A percentile compares a stretch with the other conserved stretches of the same genome.
phyloP scores from a whole-genome alignment of 2,888 invertebrate genomes.

The Penaeus monodon region DNA sequence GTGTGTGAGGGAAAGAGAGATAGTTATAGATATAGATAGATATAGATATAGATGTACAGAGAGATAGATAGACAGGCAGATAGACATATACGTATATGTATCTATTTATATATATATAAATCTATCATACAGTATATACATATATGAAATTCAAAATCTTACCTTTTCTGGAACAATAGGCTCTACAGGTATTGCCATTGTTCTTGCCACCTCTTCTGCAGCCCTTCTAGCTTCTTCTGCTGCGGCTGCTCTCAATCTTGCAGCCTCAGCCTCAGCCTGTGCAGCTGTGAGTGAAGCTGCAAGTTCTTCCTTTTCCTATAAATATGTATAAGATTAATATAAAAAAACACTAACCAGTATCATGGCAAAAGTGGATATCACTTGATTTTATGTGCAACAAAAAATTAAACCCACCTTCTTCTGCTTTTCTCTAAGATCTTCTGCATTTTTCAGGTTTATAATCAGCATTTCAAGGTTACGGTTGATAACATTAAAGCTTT shows the following conservation, averaged over 20 bases:
- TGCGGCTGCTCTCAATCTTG: slow-evolving; percentile 70
- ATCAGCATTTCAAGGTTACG: slow-evolving; percentile 76
- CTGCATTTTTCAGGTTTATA: slow-evolving; percentile 74
- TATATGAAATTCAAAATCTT: not conserved
- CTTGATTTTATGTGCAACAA: not conserved
- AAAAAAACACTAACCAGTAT: too few species aligned
- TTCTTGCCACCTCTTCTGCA: slow-evolving; percentile 71
- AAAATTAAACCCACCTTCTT: slow-evolving; percentile 67
- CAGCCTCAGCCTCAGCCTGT: slow-evolving; percentile 70
- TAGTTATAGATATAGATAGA: too few species aligned
- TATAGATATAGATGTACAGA: too few species aligned
- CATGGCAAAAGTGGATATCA: not conserved
- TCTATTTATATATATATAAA: too few species aligned
- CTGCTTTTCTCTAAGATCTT: slow-evolving; percentile 72
- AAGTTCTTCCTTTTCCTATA: slow-evolving; percentile 72
- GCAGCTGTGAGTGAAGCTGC: slow-evolving; percentile 72
- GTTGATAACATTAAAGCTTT: slow-evolving; percentile 76
- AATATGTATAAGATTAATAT: slow-evolving; percentile 8
- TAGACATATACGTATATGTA: too few species aligned
- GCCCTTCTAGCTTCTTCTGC: slow-evolving; percentile 71
- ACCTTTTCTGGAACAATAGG: slow-evolving; percentile 57
- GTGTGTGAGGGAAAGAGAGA: too few species aligned
- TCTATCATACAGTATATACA: too few species aligned
- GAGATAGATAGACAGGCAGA: too few species aligned
- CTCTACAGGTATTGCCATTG: slow-evolving; percentile 65